Conservation (phyloP, 2,797 vertebrate genomes). For the Bufotes viridis region DNA sequence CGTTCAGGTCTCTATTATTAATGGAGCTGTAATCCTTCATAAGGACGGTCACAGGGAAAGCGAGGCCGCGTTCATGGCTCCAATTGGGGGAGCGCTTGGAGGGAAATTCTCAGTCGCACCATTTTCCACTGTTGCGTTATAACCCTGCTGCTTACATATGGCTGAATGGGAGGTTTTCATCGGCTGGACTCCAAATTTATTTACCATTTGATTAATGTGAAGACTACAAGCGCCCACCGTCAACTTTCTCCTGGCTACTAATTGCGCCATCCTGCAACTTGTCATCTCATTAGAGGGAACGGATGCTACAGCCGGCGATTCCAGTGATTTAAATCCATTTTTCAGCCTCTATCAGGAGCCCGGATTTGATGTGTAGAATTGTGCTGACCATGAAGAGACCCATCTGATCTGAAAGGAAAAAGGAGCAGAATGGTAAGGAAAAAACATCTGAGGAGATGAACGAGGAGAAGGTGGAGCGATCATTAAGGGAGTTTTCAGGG, state of each 20-base stretch:
- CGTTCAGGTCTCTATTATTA: slow-evolving; percentile 29
- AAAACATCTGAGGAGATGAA: slow-evolving; percentile 66
- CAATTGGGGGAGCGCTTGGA: background rate
- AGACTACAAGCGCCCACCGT: slow-evolving; percentile 25
- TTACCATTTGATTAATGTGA: slow-evolving; percentile 28
- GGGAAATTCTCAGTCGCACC: background rate
- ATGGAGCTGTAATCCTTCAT: slow-evolving; percentile 28
- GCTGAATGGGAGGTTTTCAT: background rate
- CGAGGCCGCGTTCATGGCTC: too few species aligned
- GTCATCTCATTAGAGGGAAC: slow-evolving; percentile 56
- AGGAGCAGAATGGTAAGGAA: slow-evolving; percentile 78
- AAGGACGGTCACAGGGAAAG: slow-evolving; percentile 7
- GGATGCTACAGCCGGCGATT: slow-evolving; percentile 63
- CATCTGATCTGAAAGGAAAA: slow-evolving; percentile 68
- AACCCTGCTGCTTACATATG: background rate
- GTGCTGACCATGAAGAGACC: slow-evolving; percentile 56
- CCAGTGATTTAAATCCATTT: slow-evolving; percentile 75
- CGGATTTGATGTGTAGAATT: slow-evolving; percentile 57
- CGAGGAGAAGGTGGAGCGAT: too few species aligned
- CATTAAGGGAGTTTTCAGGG: too few species aligned
- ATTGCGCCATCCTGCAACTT: slow-evolving; percentile 39
- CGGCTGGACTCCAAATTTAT: background rate
- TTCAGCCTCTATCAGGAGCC: slow-evolving; percentile 64
- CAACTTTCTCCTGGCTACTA: slow-evolving; percentile 45
- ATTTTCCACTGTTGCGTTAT: background rate